Conservation (phyloP, 2,888 invertebrate genomes). For the Calliopum simillimum region DNA sequence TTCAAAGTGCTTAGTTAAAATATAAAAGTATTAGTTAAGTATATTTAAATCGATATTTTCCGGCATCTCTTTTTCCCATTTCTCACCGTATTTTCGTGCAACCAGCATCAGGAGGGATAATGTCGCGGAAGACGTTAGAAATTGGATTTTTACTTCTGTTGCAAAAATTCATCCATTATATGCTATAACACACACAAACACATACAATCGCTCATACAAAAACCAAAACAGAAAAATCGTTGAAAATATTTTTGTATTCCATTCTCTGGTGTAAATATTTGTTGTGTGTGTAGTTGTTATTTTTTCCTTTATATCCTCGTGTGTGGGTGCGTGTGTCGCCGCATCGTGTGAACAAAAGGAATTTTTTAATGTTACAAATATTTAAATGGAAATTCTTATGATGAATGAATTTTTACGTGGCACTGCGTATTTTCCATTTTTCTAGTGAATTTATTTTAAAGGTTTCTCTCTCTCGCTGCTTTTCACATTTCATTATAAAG, state of each 20-base stretch:
- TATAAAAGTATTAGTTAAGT: too few relatives aligned
- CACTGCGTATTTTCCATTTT: neutral
- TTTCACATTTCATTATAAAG: neutral
- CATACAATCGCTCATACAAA: too few relatives aligned
- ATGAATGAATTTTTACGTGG: slow-evolving; percentile 9
- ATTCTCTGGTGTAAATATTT: neutral
- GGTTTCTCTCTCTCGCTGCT: neutral
- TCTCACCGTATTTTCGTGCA: neutral
- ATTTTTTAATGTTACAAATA: slow-evolving; percentile 25
- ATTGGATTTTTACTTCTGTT: slow-evolving; percentile 25
- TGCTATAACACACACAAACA: neutral
- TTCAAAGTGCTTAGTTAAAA: too few relatives aligned
- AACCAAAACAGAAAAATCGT: neutral
- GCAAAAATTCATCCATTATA: slow-evolving; percentile 28
- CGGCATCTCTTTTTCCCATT: neutral
- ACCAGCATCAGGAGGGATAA: neutral
- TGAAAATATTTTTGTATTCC: neutral
- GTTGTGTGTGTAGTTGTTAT: neutral
- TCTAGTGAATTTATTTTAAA: neutral
- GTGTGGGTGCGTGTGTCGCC: slow-evolving; percentile 16
- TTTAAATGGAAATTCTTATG: slow-evolving; percentile 24
- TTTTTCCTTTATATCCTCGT: neutral
- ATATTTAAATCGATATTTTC: too few relatives aligned
- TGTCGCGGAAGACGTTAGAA: slow-evolving; percentile 24
- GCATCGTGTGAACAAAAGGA: slow-evolving; percentile 1